Evolutionary conservation across 2,113 vertebrate species (phyloP).

Genomic region (Odontophorus gujanensis): DNA sequence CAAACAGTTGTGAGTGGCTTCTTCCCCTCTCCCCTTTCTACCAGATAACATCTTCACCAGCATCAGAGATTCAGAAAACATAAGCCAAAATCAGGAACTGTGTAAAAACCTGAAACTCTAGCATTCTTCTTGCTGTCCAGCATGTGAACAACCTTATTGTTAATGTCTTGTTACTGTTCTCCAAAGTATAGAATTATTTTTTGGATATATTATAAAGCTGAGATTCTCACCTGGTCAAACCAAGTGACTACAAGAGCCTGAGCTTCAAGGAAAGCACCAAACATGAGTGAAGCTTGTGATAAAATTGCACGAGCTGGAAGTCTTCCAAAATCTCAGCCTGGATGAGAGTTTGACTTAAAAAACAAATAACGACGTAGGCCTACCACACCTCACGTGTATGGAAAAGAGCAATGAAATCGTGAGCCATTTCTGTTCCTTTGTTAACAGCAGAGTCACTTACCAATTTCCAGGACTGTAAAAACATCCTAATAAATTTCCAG

Average conservation of each 20-base stretch:
- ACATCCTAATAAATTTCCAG: slow-evolving; percentile 80
- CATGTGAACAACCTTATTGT: neutral
- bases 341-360: slow-evolving; percentile 30
- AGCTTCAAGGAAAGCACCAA: neutral
- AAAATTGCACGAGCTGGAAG: neutral
- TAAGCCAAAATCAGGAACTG: neutral
- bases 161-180: neutral
- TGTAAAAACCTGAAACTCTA: neutral
- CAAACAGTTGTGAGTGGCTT: neutral
- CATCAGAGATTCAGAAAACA: neutral
- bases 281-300: neutral
- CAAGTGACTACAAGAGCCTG: neutral
- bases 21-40: neutral
- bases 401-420: slow-evolving; percentile 68
- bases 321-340: neutral
- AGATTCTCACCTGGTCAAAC: neutral
- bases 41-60: neutral
- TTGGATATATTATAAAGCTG: neutral
- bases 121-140: neutral
- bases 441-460: slow-evolving; percentile 72
- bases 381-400: slow-evolving; percentile 52
- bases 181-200: neutral
- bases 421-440: slow-evolving; percentile 69
- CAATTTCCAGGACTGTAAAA: slow-evolving; percentile 78
- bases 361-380: slow-evolving; percentile 6